A percentile compares a stretch with the other conserved stretches of the same genome.
Evolutionary conservation across 2,888 invertebrate genomes (phyloP).

Genomic region (Perdita meconis): DNA sequence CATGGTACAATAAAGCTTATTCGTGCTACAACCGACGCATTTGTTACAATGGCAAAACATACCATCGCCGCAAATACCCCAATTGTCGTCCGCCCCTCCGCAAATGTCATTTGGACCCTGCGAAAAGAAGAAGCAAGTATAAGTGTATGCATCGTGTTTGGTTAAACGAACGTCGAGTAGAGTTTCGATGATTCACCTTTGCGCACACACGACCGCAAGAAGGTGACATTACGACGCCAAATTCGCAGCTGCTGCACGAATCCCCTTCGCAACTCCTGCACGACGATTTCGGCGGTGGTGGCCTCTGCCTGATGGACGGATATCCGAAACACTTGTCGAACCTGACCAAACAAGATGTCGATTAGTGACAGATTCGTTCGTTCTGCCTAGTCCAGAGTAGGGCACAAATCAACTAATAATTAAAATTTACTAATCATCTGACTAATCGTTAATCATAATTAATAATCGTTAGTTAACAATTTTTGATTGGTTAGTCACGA

Average conservation of each 20-base stretch:
- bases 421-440: no score
- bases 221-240: slow-evolving; percentile 69
- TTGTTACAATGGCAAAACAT: slow-evolving; percentile 81
- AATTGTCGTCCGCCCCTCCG: slow-evolving; percentile 80
- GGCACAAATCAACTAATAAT: no score
- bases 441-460: no score
- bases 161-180: no score
- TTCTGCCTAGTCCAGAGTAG: no score
- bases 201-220: slow-evolving; percentile 75
- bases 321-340: slow-evolving; percentile 69
- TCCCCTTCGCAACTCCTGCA: slow-evolving; percentile 74
- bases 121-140: background rate
- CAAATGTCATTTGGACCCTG: slow-evolving; percentile 84
- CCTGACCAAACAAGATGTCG: slow-evolving; percentile 20
- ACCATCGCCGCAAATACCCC: slow-evolving; percentile 83
- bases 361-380: no score
- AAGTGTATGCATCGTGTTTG: no score
- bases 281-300: slow-evolving; percentile 54
- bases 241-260: slow-evolving; percentile 74
- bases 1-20: slow-evolving; percentile 69
- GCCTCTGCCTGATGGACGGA: slow-evolving; percentile 70
- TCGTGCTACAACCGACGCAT: slow-evolving; percentile 83
- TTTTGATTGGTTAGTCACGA: no score
- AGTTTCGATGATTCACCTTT: slow-evolving; percentile 42
- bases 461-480: no score